Percentiles rank a stretch among this genome's conserved stretches.
phyloP scores from a whole-genome alignment of 2,113 vertebrate genomes.

The Plectropomus leopardus region DNA sequence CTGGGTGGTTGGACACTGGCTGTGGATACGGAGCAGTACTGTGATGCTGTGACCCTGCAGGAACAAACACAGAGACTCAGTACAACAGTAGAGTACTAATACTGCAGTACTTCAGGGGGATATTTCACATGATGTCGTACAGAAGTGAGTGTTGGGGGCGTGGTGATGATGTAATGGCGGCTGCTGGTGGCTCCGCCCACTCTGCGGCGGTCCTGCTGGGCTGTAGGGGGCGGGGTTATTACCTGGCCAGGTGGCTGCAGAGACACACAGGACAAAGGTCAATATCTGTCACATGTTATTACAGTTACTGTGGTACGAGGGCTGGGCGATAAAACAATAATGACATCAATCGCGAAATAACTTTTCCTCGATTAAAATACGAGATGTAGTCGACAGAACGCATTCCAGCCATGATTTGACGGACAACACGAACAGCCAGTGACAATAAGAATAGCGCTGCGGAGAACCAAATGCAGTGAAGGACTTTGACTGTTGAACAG shows the following conservation, averaged over 20 bases:
- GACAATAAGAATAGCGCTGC: too few species aligned
- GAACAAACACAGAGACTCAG: constrained; percentile 29
- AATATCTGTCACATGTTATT: neutral
- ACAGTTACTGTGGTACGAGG: neutral
- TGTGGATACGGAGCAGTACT: constrained; percentile 71
- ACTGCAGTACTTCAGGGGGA: neutral
- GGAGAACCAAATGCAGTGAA: too few species aligned
- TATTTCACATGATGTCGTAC: constrained; percentile 63
- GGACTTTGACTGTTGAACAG: too few species aligned
- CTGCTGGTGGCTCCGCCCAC: constrained; percentile 82
- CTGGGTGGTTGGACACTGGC: constrained; percentile 81
- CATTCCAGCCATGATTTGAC: too few species aligned
- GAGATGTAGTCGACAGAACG: too few species aligned
- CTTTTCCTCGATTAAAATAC: too few species aligned
- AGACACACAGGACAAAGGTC: constrained; percentile 13
- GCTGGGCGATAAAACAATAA: too few species aligned
- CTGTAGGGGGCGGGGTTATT: constrained; percentile 77
- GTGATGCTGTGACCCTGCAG: constrained; percentile 87
- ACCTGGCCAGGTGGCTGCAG: constrained; percentile 83
- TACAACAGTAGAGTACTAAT: neutral
- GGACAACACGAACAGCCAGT: too few species aligned
- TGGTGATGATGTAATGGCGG: constrained; percentile 78
- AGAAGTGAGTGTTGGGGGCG: constrained; percentile 79
- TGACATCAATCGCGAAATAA: too few species aligned
- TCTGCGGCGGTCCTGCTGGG: constrained; percentile 69